Evolutionary conservation across 2,113 vertebrate genomes (phyloP).

Genomic region (Corydoras maculifer): DNA sequence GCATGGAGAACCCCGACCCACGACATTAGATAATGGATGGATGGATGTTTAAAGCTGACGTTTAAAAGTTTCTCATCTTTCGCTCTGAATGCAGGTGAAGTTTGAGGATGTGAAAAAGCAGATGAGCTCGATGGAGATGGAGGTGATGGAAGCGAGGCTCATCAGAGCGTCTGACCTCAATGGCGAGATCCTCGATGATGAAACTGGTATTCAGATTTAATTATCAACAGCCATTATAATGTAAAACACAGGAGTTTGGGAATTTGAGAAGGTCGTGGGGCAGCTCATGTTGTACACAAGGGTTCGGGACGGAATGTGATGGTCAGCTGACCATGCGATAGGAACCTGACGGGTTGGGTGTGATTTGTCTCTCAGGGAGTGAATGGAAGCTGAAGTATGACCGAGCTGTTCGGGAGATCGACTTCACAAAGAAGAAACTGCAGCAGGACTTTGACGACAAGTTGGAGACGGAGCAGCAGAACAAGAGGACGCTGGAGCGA

Average conservation of each 20-base stretch:
- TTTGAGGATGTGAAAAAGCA: conserved; percentile 84
- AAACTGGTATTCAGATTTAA: conserved; percentile 47
- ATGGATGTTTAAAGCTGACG: neutral
- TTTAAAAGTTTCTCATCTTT: neutral
- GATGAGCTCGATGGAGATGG: conserved; percentile 89
- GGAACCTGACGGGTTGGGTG: no score
- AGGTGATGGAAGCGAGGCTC: conserved; percentile 92
- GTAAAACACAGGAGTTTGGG: no score
- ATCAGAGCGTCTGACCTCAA: conserved; percentile 86
- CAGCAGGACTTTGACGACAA: conserved; percentile 96
- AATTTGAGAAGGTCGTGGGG: no score
- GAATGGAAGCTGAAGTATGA: conserved; percentile 95
- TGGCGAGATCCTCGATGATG: conserved; percentile 78
- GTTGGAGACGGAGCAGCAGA: conserved; percentile 90
- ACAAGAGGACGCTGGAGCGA: conserved; percentile 85
- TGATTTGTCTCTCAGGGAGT: conserved; percentile 64
- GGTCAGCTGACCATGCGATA: no score
- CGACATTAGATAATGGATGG: no score
- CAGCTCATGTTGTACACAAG: no score
- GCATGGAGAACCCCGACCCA: no score
- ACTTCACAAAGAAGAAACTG: conserved; percentile 89
- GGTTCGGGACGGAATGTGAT: no score
- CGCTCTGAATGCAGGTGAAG: conserved; percentile 67
- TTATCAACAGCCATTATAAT: no score
- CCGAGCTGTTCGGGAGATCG: conserved; percentile 82